Percentiles rank a stretch among this genome's conserved stretches.
Evolutionary conservation across 2,797 vertebrate genomes (phyloP).

Genomic region (Cyclopterus lumpus): DNA sequence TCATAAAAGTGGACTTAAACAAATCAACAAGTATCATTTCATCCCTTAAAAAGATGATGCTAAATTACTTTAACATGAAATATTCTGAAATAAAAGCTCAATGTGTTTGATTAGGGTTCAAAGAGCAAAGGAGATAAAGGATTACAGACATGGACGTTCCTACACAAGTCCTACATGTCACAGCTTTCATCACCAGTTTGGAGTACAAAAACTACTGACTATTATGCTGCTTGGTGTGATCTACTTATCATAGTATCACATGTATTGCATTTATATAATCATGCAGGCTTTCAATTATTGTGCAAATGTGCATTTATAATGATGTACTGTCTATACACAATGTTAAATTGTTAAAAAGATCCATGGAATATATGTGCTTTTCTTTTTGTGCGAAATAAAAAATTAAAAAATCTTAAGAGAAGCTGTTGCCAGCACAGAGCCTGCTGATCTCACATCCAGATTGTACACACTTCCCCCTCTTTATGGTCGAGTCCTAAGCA

Average conservation of each 20-base stretch:
- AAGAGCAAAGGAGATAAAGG: not conserved
- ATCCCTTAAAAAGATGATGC: not conserved
- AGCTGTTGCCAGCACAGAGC: not conserved
- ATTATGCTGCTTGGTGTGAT: not conserved
- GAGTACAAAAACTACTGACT: not conserved
- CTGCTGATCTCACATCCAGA: conserved; percentile 31
- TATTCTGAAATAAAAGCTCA: no score
- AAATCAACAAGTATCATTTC: not conserved
- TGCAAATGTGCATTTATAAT: not conserved
- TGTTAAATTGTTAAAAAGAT: not conserved
- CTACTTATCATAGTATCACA: not conserved
- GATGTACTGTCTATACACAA: not conserved
- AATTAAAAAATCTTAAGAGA: not conserved
- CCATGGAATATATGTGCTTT: not conserved
- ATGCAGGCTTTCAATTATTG: not conserved
- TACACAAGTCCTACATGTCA: no score
- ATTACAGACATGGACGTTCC: not conserved
- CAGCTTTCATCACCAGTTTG: no score
- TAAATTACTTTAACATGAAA: not conserved
- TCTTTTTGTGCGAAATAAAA: not conserved
- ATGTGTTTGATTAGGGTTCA: not conserved
- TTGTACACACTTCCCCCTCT: conserved; percentile 37
- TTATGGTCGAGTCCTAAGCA: conserved; percentile 47
- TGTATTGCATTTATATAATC: not conserved
- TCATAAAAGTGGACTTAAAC: not conserved